Evolutionary conservation across 2,113 vertebrate species (phyloP).

Genomic region (Copsychus sechellarum): DNA sequence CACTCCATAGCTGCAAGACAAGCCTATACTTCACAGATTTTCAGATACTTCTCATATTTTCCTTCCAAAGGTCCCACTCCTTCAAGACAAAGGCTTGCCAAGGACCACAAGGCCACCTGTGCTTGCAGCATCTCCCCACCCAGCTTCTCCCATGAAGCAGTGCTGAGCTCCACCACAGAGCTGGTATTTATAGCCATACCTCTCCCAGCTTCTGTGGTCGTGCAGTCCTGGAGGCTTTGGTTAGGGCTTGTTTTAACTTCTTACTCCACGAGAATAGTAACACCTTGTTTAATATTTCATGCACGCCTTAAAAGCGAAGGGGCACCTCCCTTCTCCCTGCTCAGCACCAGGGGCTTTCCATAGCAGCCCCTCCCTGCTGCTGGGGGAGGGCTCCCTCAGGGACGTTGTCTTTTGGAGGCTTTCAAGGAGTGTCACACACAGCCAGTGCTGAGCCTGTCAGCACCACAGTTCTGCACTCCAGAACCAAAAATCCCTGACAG

Average conservation of each 20-base stretch:
- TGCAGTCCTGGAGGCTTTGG: neutral
- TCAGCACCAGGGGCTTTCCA: fast-evolving
- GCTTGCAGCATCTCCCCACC: neutral
- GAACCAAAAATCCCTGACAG: neutral
- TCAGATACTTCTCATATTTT: neutral
- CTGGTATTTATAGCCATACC: neutral
- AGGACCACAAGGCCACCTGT: neutral
- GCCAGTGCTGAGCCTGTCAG: neutral
- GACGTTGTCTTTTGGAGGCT: neutral
- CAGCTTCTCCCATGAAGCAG: neutral
- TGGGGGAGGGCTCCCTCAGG: fast-evolving
- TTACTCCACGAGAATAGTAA: neutral
- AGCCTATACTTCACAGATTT: neutral
- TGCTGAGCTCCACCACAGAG: neutral
- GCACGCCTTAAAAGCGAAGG: fast-evolving
- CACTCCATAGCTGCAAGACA: neutral
- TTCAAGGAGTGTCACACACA: neutral
- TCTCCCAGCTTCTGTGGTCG: neutral
- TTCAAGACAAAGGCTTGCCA: neutral
- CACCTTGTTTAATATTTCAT: neutral
- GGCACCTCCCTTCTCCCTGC: neutral
- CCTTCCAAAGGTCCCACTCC: neutral
- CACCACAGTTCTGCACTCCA: neutral
- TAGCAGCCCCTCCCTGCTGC: neutral
- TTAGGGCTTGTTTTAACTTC: neutral